phyloP scores from a whole-genome alignment of 2,888 invertebrate genomes.

The Agriopis leucophaearia region DNA sequence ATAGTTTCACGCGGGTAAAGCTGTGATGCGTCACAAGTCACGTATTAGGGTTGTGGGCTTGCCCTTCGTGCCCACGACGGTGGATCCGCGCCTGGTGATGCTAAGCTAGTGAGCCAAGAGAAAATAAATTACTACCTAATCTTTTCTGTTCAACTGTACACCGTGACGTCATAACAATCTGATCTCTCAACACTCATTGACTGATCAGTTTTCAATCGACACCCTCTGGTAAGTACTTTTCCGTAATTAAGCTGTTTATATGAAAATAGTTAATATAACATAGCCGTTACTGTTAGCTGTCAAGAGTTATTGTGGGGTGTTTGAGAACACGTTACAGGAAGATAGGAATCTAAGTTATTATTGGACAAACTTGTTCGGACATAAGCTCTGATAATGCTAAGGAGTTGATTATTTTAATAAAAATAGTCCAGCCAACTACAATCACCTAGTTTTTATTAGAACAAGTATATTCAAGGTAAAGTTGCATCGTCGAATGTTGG shows the following conservation, averaged over 20 bases:
- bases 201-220: conserved; percentile 33
- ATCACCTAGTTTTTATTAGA: too few species aligned
- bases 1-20: too few species aligned
- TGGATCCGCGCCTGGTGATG: too few species aligned
- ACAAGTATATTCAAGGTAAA: too few species aligned
- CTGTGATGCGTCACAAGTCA: too few species aligned
- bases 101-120: too few species aligned
- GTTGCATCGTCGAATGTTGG: too few species aligned
- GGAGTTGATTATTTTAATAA: background rate
- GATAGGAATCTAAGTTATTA: conserved; percentile 28
- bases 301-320: conserved; percentile 20
- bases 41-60: too few species aligned
- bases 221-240: conserved; percentile 32
- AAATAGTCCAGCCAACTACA: too few species aligned
- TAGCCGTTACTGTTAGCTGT: conserved; percentile 25
- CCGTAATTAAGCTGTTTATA: conserved; percentile 47
- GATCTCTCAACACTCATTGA: conserved; percentile 27
- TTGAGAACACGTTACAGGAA: conserved; percentile 14
- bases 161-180: conserved; percentile 28
- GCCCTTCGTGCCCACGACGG: too few species aligned
- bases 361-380: conserved; percentile 15
- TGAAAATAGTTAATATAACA: conserved; percentile 44
- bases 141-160: conserved; percentile 36
- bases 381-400: background rate
- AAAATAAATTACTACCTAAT: too few species aligned